Evolutionary conservation across 2,888 invertebrate genomes (phyloP).

Genomic region (Hydroisotoma schaefferi): DNA sequence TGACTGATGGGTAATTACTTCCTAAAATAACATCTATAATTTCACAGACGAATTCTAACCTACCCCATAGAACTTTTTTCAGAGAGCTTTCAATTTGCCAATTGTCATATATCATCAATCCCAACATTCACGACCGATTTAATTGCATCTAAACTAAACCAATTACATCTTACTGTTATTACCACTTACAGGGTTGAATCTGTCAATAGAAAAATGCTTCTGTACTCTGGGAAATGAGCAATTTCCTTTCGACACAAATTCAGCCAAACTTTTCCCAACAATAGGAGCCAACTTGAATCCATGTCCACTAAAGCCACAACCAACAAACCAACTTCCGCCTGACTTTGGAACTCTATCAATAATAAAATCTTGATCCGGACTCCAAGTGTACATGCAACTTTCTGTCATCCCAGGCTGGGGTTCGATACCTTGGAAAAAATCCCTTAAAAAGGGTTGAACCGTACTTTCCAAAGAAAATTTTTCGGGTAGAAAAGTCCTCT

Average conservation of each 20-base stretch:
- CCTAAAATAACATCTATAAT: no score
- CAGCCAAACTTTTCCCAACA: conserved; percentile 32
- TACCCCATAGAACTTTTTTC: no score
- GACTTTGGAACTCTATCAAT: conserved; percentile 30
- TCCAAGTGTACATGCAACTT: conserved; percentile 41
- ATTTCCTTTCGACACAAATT: conserved; percentile 21
- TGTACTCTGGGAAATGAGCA: conserved; percentile 18
- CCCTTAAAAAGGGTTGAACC: conserved; percentile 32
- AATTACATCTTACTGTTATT: not conserved
- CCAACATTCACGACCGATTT: no score
- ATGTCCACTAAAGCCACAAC: conserved; percentile 44
- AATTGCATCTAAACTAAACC: no score
- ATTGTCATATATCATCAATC: no score
- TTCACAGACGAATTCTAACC: no score
- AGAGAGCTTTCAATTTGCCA: no score
- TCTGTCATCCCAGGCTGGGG: conserved; percentile 35
- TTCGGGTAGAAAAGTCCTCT: conserved; percentile 34
- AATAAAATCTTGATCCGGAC: conserved; percentile 41
- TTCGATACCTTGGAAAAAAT: conserved; percentile 29
- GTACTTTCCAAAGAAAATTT: conserved; percentile 10
- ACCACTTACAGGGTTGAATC: conserved; percentile 8
- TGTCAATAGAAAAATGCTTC: conserved; percentile 28
- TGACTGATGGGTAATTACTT: no score
- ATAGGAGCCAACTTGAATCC: conserved; percentile 43
- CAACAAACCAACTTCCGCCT: conserved; percentile 27